A percentile compares a stretch with the other conserved stretches of the same genome.
Conservation (phyloP, 2,113 vertebrate species). For the Ophiodon elongatus region DNA sequence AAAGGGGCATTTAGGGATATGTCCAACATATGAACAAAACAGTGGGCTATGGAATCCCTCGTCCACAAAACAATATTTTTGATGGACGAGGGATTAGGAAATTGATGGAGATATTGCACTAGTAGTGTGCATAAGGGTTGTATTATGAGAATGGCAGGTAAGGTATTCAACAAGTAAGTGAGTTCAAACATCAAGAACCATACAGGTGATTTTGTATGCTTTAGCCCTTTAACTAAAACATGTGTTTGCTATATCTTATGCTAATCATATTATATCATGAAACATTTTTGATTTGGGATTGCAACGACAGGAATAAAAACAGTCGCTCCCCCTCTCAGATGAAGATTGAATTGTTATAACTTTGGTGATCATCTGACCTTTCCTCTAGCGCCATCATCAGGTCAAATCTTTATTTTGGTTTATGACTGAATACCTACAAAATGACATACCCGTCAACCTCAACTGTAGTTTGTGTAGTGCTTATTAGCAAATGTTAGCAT, state of each 20-base stretch:
- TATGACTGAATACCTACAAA: too few relatives aligned
- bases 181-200: slow-evolving; percentile 3
- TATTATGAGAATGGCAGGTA: not conserved
- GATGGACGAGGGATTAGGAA: not conserved
- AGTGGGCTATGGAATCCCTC: not conserved
- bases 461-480: too few relatives aligned
- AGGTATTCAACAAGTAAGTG: not conserved
- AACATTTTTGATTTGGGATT: not conserved
- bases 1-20: not conserved
- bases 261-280: not conserved
- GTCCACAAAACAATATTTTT: slow-evolving; percentile 6
- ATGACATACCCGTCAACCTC: too few relatives aligned
- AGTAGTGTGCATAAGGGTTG: not conserved
- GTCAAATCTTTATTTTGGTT: too few relatives aligned
- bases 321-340: too few relatives aligned
- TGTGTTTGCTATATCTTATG: not conserved
- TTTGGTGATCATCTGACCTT: too few relatives aligned
- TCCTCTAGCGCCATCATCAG: too few relatives aligned
- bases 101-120: not conserved
- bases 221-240: slow-evolving; percentile 8
- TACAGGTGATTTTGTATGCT: slow-evolving; percentile 16
- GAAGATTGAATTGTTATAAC: too few relatives aligned
- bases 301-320: too few relatives aligned
- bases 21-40: slow-evolving; percentile 4
- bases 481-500: too few relatives aligned